A percentile compares a stretch with the other conserved stretches of the same genome.
phyloP scores from a whole-genome alignment of 2,888 invertebrate genomes.

The Macaria notata region DNA sequence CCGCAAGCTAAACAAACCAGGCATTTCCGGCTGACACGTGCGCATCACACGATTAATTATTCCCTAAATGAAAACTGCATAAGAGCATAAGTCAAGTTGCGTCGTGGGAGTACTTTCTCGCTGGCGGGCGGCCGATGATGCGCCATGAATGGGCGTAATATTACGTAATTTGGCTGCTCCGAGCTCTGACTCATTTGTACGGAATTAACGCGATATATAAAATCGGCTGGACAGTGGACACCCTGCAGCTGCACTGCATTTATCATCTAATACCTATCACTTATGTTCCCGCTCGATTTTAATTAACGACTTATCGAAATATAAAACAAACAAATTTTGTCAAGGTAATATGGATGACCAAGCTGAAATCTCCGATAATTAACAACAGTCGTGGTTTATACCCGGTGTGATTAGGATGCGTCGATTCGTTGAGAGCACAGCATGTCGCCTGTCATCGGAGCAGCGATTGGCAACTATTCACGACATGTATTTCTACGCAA shows the following conservation, averaged over 20 bases:
- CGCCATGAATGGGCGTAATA: conserved; percentile 66
- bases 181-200: conserved; percentile 64
- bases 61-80: conserved; percentile 41
- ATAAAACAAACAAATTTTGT: conserved; percentile 12
- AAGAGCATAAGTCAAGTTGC: conserved; percentile 35
- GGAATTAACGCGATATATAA: conserved; percentile 62
- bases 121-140: conserved; percentile 52
- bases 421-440: conserved; percentile 32
- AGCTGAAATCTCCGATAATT: conserved; percentile 16
- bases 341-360: conserved; percentile 16
- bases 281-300: conserved; percentile 28
- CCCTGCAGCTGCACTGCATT: conserved; percentile 56
- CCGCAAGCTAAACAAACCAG: conserved; percentile 75
- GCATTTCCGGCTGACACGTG: conserved; percentile 73
- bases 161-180: conserved; percentile 65
- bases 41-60: conserved; percentile 65
- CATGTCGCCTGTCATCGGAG: conserved; percentile 30
- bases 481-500: conserved; percentile 49
- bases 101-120: conserved; percentile 41
- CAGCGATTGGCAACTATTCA: conserved; percentile 52
- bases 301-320: conserved; percentile 13
- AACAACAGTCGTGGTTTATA: conserved; percentile 11
- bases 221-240: conserved; percentile 44
- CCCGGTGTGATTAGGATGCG: conserved; percentile 34
- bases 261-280: conserved; percentile 42